These are phyloP conservation scores for Naja naja DNA, from an alignment of 2,113 vertebrate species.

Conservation along the genomic window DNA sequence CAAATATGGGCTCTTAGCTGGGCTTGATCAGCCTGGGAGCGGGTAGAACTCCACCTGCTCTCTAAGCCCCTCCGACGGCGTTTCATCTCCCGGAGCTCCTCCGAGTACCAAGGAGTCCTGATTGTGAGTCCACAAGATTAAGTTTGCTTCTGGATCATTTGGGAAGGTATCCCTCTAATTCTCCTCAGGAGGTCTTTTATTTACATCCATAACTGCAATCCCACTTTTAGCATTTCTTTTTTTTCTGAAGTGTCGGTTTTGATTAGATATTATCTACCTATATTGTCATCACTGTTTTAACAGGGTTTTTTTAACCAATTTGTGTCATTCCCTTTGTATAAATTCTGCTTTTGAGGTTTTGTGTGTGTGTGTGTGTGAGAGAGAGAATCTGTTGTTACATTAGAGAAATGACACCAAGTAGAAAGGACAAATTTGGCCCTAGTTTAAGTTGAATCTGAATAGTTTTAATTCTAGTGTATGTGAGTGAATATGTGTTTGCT, in stretches of 20 bases:
- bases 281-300: not conserved
- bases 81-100: no score
- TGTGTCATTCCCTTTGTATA: not conserved
- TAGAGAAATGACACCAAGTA: not conserved
- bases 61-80: no score
- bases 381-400: not conserved
- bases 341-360: not conserved
- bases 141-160: no score
- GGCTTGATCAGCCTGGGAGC: no score
- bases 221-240: not conserved
- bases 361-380: not conserved
- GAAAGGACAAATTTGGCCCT: not conserved
- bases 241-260: not conserved
- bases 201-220: not conserved
- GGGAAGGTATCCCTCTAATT: not conserved
- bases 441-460: not conserved
- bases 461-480: not conserved
- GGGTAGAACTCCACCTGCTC: no score
- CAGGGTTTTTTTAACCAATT: not conserved
- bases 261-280: not conserved
- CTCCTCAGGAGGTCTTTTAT: not conserved
- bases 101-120: no score
- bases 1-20: no score
- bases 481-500: not conserved
- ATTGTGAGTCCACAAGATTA: not conserved